These are phyloP conservation scores for Pluvialis apricaria DNA, from an alignment of 2,113 vertebrate genomes.

Conservation along the genomic window DNA sequence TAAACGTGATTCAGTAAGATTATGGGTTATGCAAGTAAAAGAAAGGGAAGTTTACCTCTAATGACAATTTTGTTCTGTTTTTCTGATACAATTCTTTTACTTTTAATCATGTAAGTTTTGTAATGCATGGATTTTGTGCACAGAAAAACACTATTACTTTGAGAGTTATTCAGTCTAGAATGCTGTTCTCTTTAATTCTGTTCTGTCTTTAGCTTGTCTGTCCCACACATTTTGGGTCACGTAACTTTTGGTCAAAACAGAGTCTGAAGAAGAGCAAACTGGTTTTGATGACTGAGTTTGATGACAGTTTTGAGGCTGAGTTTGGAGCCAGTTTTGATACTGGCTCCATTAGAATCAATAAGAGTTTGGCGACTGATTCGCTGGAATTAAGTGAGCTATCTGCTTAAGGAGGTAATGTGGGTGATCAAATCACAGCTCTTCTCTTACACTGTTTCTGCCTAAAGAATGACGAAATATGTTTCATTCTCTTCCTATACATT, in stretches of 20 bases:
- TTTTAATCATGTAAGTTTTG: accelerated
- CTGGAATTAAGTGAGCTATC: not conserved
- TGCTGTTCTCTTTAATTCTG: not conserved
- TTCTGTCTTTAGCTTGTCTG: not conserved
- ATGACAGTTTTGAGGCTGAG: no score
- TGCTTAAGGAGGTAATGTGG: not conserved
- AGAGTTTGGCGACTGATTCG: not conserved
- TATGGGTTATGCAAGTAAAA: not conserved
- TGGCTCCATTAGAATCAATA: not conserved
- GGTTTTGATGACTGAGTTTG: not conserved
- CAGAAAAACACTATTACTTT: not conserved
- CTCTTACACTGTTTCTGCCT: not conserved
- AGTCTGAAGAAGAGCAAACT: not conserved
- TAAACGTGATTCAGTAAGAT: not conserved
- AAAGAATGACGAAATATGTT: not conserved
- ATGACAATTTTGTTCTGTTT: not conserved
- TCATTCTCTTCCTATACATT: not conserved
- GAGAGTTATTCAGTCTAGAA: not conserved
- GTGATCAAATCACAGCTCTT: not conserved
- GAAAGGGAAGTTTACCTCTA: not conserved
- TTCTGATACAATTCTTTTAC: not conserved
- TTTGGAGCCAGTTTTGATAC: no score
- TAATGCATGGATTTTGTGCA: not conserved
- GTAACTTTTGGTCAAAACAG: not conserved
- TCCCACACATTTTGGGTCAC: not conserved